Base-by-base conservation (phyloP, 2,797 vertebrate species). In the Caiman crocodilus region DNA sequence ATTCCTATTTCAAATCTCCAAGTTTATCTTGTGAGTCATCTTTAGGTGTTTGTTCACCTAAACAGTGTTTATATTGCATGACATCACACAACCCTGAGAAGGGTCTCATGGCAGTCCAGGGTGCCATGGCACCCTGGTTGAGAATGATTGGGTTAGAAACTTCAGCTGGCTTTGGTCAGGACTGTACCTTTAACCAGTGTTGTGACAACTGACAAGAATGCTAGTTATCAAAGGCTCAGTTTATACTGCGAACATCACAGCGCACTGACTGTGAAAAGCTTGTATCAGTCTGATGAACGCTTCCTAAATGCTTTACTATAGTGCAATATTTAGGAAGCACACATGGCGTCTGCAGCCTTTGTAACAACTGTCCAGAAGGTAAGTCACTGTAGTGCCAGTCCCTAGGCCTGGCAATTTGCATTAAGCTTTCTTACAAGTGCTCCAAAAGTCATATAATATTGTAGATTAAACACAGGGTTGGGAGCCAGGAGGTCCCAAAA, bases 401-500 rank as follows among this genome's bases (percentile, higher is more conserved):
- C 67, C 16, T 71, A 4, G 86, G 86, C n/a, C 5, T 15, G 91
- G 88, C 82, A 91, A 61, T 0, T 3, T 13, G 69, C 23, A 50
- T 26, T 35, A 7, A 4, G n/a, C 10, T 76, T 76, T 57, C 23
- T 82, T 90, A 76, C 15, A 59, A 78, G 84, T 3, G 12, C 57
- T 18, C 4, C 56, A 30, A 2, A 23, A 84, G 65, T 9, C 20
- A 0, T 80, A 3, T 0, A 2, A 4, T 3, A 13, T 5, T 26
- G 63, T 20, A 50, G 30, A 0, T 1, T 14, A n/a, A 77, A 57
- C 21, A 26, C 23, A 0, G 26, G 26, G 71, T 10, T 26, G 78
- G 67, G 69, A 0, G 4, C 42, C 42, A 25, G 0, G 1, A 26
- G 59, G 42, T n/a, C 69, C 71, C 3, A 78, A 1, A 4, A 14